Evolutionary conservation across 23 tunicate species (phyloP).

Genomic region (Halocynthia roretzi): DNA sequence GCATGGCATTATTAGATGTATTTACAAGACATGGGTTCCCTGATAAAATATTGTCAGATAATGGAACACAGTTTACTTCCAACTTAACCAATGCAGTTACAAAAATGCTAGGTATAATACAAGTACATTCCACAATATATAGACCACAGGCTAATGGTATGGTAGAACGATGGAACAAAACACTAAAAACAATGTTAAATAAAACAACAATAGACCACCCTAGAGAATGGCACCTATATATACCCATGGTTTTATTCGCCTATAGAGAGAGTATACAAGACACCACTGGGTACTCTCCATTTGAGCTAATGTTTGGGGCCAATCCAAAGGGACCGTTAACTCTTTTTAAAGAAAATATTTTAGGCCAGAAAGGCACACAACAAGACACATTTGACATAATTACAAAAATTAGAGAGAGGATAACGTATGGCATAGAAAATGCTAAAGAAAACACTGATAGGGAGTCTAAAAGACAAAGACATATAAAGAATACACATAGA

Average conservation of each 20-base stretch:
- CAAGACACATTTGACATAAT: slow-evolving; percentile 13
- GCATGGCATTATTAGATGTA: too few relatives aligned
- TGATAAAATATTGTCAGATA: too few relatives aligned
- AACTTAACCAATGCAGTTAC: too few relatives aligned
- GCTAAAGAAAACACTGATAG: slow-evolving; percentile 3
- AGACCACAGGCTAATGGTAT: too few relatives aligned
- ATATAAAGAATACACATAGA: neutral
- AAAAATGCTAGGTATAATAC: too few relatives aligned
- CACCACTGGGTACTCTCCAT: slow-evolving; percentile 37
- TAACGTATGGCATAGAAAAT: neutral
- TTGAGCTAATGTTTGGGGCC: slow-evolving; percentile 26
- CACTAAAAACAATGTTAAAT: slow-evolving; percentile 7
- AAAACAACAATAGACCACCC: slow-evolving; percentile 6
- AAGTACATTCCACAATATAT: too few relatives aligned
- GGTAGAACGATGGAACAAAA: slow-evolving; percentile 6
- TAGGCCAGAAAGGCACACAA: neutral
- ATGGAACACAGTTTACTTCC: too few relatives aligned
- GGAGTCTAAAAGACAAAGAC: neutral
- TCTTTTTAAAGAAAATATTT: slow-evolving; percentile 19
- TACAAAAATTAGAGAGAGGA: slow-evolving; percentile 1
- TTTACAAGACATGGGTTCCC: too few relatives aligned
- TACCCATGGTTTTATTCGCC: slow-evolving; percentile 11
- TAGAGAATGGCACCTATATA: slow-evolving; percentile 16
- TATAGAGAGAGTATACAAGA: slow-evolving; percentile 37
- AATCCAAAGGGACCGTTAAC: slow-evolving; percentile 25